phyloP scores from a whole-genome alignment of 2,113 vertebrate species.

The Sakesphorus luctuosus region DNA sequence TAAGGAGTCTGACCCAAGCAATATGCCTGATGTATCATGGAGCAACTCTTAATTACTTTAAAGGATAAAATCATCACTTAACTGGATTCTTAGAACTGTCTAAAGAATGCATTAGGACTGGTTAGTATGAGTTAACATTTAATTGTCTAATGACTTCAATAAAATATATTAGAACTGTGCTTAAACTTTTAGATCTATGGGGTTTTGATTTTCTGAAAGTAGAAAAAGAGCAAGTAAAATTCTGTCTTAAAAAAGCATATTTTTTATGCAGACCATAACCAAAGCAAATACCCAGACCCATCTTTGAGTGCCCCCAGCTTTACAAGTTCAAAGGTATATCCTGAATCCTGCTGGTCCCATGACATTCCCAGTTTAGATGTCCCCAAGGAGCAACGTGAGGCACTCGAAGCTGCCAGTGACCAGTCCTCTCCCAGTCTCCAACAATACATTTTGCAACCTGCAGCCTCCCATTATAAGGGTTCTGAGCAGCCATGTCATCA shows the following conservation, averaged over 20 bases:
- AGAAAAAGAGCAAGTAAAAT: neutral
- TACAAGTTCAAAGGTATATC: accelerated
- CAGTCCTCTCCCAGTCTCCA: neutral
- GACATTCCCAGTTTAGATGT: neutral
- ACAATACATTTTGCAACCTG: neutral
- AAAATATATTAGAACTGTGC: neutral
- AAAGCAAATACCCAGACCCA: neutral
- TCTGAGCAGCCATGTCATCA: neutral
- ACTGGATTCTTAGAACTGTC: neutral
- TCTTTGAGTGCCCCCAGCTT: accelerated
- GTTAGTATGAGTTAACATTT: neutral
- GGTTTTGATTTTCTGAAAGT: neutral
- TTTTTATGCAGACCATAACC: neutral
- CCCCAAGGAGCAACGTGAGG: neutral
- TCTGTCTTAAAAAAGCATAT: neutral
- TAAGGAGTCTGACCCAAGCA: neutral
- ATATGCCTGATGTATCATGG: neutral
- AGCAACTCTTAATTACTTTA: neutral
- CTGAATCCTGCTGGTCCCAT: neutral
- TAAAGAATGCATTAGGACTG: neutral
- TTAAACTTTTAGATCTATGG: neutral
- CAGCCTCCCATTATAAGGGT: neutral
- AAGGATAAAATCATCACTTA: neutral
- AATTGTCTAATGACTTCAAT: neutral
- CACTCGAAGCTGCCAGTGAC: neutral